These are phyloP conservation scores for Ylistrum balloti DNA, from an alignment of 1,140 invertebrate genomes.

Conservation along the genomic window DNA sequence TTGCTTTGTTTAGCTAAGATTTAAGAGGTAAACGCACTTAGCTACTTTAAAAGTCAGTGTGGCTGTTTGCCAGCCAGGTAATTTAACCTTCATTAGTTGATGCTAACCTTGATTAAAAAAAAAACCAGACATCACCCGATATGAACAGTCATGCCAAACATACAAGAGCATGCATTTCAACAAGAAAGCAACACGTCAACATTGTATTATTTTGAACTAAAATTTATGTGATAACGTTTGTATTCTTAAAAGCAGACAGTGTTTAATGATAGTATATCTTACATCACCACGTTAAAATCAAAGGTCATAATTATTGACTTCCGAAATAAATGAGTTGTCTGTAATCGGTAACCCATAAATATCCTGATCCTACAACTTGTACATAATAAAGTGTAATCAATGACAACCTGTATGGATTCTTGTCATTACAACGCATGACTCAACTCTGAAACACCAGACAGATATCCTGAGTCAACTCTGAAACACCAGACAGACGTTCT, in stretches of 20 bases:
- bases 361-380: neutral
- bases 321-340: neutral
- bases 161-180: neutral
- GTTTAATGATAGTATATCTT: neutral
- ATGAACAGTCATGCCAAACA: neutral
- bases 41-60: neutral
- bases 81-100: conserved; percentile 7
- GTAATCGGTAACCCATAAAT: neutral
- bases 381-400: neutral
- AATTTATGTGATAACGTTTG: neutral
- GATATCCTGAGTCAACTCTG: neutral
- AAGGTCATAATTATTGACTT: neutral
- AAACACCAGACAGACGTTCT: no score
- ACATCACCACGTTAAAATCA: neutral
- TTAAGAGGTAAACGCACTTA: conserved; percentile 30
- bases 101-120: conserved; percentile 23
- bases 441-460: no score
- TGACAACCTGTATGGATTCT: neutral
- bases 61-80: neutral
- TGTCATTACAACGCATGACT: no score
- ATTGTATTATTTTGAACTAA: neutral
- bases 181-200: neutral
- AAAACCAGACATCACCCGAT: conserved; percentile 30
- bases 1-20: neutral
- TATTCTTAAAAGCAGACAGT: neutral